Base-by-base conservation (phyloP, 1,140 invertebrate genomes). In the Sesamia nonagrioides region DNA sequence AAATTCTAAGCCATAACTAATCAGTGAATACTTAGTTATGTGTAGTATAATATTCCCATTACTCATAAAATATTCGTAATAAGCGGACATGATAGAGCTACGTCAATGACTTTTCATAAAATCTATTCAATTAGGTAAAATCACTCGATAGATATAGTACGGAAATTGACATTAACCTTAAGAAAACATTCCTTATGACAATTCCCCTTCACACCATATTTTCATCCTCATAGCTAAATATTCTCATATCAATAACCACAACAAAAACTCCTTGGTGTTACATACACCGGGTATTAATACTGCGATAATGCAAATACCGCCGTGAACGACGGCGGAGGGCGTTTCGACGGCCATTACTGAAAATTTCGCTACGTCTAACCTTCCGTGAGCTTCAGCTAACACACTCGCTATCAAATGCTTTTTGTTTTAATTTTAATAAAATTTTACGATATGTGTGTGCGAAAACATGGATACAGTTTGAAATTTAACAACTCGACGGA, bases 271-370 rank as follows among this genome's bases (percentile, higher is more conserved):
- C 37, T 68, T 66, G 75, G 69, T 66, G 83, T 86, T 91, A 86
- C 89, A 87, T 89, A 84, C 81, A 56, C 87, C 82, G 82, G 80
- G 85, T 88, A 90, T 90, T 90, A 91, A 91, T 91, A 89, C 86
- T 82, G 85, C 88, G 88, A 90, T 92, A 92, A 92, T 92, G 90
- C 88, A 92, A 92, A 92, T 91, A 88, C 83, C 85, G 84, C 79
- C 85, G 85, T 81, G 88, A 88, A 91, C 83, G 84, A 80, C 84
- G 77, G 54, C 82, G 79, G 77, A 78, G 82, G 81, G 84, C 86
- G 82, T 91, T 90, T 75, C 83, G 82, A 83, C 75, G 82, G 88
- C 86, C 86, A 89, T 91, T 91, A 89, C 88, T 76, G 87, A 90
- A 89, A 92, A 90, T 91, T 89, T 88, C 79, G 86, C 85, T 80